A percentile compares a stretch with the other conserved stretches of the same genome.
Evolutionary conservation across 2,113 vertebrate genomes (phyloP).

Genomic region (Gasterosteus aculeatus): DNA sequence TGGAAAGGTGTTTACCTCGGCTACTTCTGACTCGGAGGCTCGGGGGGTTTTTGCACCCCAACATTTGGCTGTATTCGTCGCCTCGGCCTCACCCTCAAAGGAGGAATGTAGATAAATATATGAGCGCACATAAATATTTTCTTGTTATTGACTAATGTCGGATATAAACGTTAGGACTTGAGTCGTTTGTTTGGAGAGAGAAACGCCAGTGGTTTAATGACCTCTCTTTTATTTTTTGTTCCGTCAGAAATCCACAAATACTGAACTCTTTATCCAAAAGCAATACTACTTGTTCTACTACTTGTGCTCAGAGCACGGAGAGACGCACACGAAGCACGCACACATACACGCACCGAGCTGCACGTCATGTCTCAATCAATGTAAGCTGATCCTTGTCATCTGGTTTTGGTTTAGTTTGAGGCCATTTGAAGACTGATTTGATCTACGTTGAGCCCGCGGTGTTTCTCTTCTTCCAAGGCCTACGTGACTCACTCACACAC

Average conservation of each 20-base stretch:
- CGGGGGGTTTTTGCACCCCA: constrained; percentile 36
- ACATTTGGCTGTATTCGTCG: constrained; percentile 35
- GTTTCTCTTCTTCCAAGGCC: constrained; percentile 48
- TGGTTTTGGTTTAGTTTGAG: constrained; percentile 69
- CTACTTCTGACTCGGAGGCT: constrained; percentile 46
- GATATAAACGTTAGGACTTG: neutral
- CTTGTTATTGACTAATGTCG: neutral
- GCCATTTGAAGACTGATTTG: constrained; percentile 65
- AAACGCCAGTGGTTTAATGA: constrained; percentile 13
- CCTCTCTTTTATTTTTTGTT: constrained; percentile 10
- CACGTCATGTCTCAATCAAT: constrained; percentile 52
- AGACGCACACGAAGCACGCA: neutral
- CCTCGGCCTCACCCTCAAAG: constrained; percentile 8
- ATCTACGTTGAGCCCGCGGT: constrained; percentile 61
- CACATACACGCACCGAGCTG: constrained; percentile 26
- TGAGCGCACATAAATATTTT: neutral
- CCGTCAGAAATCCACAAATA: constrained; percentile 17
- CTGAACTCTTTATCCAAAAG: constrained; percentile 40
- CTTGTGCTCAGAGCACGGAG: constrained; percentile 10
- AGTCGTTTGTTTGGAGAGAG: constrained; percentile 28
- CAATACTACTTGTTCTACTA: constrained; percentile 14
- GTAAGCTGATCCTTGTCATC: constrained; percentile 72
- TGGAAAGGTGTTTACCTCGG: constrained; percentile 48
- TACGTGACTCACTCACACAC: constrained; percentile 39
- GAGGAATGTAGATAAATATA: constrained; percentile 21